Evolutionary conservation across 2,797 vertebrate genomes (phyloP).

Genomic region (Spinus olivaceus): DNA sequence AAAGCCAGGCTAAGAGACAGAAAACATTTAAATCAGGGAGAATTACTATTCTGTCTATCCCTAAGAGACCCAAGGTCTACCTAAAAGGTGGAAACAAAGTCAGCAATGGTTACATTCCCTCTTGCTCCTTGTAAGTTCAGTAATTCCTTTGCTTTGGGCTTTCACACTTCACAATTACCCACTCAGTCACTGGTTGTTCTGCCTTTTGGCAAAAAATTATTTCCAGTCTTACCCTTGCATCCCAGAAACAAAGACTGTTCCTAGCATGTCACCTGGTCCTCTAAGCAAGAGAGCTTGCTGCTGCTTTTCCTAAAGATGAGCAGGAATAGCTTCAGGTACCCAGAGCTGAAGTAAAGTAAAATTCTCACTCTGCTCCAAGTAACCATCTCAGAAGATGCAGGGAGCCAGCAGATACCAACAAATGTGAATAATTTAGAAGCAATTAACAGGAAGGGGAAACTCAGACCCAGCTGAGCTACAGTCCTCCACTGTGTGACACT

Average conservation of each 20-base stretch:
- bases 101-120: neutral
- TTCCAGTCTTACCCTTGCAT: neutral
- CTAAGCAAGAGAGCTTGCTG: neutral
- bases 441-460: neutral
- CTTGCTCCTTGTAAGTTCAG: neutral
- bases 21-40: neutral
- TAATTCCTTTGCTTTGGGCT: neutral
- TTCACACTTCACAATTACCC: neutral
- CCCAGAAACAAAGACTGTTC: neutral
- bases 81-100: neutral
- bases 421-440: neutral
- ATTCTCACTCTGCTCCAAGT: neutral
- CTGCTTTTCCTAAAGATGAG: neutral
- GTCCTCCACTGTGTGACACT: neutral
- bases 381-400: neutral
- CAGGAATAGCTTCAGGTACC: neutral
- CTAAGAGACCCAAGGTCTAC: neutral
- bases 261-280: accelerated
- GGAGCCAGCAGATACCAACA: neutral
- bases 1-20: slow-evolving; percentile 68
- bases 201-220: neutral
- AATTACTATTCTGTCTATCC: neutral
- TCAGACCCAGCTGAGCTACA: neutral
- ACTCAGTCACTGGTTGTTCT: neutral
- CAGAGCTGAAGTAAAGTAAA: neutral